Conservation (phyloP, 23 tunicate species). For the Corella eumyota region DNA sequence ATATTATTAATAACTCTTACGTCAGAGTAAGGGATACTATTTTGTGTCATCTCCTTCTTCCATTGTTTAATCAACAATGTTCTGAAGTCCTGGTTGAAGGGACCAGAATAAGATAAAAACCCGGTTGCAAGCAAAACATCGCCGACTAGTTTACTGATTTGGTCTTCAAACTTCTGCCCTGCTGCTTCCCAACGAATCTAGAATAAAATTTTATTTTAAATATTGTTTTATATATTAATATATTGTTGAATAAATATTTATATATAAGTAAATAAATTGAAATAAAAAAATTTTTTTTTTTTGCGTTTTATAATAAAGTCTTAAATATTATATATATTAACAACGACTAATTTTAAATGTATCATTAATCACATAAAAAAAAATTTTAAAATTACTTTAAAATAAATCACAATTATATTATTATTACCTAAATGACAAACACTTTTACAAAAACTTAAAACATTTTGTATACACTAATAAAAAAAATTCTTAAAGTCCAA, state of each 20-base stretch:
- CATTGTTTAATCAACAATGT: constrained; percentile 36
- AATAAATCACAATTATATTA: too few species aligned
- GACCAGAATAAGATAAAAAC: constrained; percentile 80
- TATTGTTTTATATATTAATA: neutral
- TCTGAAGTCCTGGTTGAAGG: constrained; percentile 86
- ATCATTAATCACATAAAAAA: too few species aligned
- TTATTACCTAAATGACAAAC: too few species aligned
- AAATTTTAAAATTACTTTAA: too few species aligned
- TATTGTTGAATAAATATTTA: too few species aligned
- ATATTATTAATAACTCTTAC: too few species aligned
- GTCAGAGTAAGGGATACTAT: constrained; percentile 68
- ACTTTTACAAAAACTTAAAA: too few species aligned
- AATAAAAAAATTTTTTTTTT: neutral
- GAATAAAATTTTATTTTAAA: neutral
- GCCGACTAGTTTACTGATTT: constrained; percentile 60
- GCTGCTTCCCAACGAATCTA: constrained; percentile 69
- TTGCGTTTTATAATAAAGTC: neutral
- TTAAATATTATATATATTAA: neutral
- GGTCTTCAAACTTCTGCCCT: constrained; percentile 48
- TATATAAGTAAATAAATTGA: too few species aligned
- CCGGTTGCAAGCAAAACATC: constrained; percentile 80
- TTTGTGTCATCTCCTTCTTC: constrained; percentile 51
- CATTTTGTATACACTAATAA: too few species aligned
- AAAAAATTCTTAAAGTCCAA: too few species aligned
- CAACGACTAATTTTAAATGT: neutral